A percentile compares a stretch with the other conserved stretches of the same genome.
phyloP scores from a whole-genome alignment of 2,797 vertebrate genomes.

The Peromyscus aztecus region DNA sequence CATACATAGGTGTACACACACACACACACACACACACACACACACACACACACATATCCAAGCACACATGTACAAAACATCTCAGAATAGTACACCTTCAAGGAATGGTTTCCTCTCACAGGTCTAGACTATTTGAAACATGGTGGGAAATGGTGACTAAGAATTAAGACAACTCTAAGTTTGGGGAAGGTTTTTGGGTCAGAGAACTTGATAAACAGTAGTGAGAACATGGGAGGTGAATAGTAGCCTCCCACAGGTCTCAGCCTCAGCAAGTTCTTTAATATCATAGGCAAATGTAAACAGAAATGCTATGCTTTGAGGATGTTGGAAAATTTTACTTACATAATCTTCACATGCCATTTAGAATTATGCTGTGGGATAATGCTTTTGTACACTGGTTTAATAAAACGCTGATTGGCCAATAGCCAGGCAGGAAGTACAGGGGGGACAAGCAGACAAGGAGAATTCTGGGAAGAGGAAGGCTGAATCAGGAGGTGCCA shows the following conservation, averaged over 20 bases:
- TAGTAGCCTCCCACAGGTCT: not conserved
- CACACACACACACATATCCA: not conserved
- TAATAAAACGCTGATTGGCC: too few relatives aligned
- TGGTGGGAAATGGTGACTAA: not conserved
- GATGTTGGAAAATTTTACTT: not conserved
- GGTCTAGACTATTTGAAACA: not conserved
- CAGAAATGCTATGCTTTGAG: not conserved
- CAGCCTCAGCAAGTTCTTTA: not conserved
- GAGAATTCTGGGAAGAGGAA: too few relatives aligned
- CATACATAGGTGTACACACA: rapidly evolving
- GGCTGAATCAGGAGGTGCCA: too few relatives aligned
- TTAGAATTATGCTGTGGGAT: not conserved
- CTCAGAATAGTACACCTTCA: slow-evolving; percentile 9
- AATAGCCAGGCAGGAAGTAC: too few relatives aligned
- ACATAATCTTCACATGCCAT: not conserved
- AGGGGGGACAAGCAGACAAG: too few relatives aligned
- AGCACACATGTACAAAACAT: not conserved
- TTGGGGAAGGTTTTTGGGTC: not conserved
- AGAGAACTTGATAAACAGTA: not conserved
- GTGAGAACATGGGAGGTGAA: not conserved
- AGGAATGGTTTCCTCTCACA: not conserved
- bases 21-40: not conserved
- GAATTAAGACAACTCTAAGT: not conserved
- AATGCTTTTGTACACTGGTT: too few relatives aligned
- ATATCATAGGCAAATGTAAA: not conserved